A percentile compares a stretch with the other conserved stretches of the same genome.
phyloP scores from a whole-genome alignment of 2,113 vertebrate species.

The Procavia capensis region DNA sequence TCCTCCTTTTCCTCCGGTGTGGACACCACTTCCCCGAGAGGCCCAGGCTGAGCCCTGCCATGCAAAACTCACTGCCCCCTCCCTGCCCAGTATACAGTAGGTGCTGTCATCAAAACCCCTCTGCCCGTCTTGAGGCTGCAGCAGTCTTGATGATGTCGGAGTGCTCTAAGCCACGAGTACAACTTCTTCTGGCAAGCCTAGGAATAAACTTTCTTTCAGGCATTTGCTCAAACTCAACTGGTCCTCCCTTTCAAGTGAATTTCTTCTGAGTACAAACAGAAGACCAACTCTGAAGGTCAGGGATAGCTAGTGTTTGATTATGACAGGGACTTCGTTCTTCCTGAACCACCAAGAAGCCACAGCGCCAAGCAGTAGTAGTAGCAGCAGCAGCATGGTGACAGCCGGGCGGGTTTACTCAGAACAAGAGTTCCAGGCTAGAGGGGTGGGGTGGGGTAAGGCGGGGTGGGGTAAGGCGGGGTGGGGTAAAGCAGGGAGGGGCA shows the following conservation, averaged over 20 bases:
- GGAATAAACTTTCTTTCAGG: background rate
- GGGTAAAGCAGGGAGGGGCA: slow-evolving; percentile 5
- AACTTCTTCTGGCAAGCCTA: background rate
- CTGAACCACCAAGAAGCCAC: background rate
- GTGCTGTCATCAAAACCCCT: background rate
- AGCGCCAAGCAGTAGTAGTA: background rate
- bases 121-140: background rate
- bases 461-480: slow-evolving; percentile 19
- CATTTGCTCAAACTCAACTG: background rate
- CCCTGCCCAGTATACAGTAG: background rate
- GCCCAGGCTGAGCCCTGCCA: slow-evolving; percentile 37
- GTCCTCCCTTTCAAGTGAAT: background rate
- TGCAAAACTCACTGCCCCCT: background rate
- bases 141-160: background rate
- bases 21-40: slow-evolving; percentile 74
- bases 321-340: background rate
- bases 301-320: background rate
- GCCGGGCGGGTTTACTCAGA: slow-evolving; percentile 49
- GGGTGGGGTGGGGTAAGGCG: slow-evolving; percentile 9
- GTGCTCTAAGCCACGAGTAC: background rate
- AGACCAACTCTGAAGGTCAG: background rate
- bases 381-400: background rate
- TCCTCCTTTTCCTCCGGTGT: slow-evolving; percentile 79
- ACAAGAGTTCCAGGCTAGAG: slow-evolving; percentile 5
- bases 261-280: background rate